phyloP scores from a whole-genome alignment of 2,888 invertebrate species.

The Hedya salicella region DNA sequence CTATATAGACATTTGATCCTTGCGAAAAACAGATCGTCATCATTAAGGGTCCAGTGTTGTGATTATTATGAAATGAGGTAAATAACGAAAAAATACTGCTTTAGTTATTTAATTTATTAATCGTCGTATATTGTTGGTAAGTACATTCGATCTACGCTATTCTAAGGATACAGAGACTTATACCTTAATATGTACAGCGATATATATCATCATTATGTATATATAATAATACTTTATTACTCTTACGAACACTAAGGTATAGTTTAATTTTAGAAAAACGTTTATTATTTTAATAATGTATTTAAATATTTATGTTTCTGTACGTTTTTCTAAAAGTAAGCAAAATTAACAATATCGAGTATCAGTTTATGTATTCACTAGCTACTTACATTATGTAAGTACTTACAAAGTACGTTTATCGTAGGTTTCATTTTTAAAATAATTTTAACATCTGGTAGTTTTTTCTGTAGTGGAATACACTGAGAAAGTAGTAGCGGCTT shows the following conservation, averaged over 20 bases:
- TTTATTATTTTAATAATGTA: not conserved
- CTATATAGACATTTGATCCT: too few relatives aligned
- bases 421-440: not conserved
- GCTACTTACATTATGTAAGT: slow-evolving; percentile 28
- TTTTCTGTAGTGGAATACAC: too few relatives aligned
- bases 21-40: too few relatives aligned
- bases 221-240: slow-evolving; percentile 19
- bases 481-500: too few relatives aligned
- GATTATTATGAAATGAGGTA: not conserved
- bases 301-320: not conserved
- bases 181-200: slow-evolving; percentile 21
- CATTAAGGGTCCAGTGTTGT: too few relatives aligned
- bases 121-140: slow-evolving; percentile 16
- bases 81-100: not conserved
- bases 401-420: slow-evolving; percentile 1
- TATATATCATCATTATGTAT: slow-evolving; percentile 13
- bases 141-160: slow-evolving; percentile 33
- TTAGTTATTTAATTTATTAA: slow-evolving; percentile 37
- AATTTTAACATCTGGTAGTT: not conserved
- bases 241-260: slow-evolving; percentile 41
- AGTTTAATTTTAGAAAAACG: slow-evolving; percentile 21
- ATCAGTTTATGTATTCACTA: slow-evolving; percentile 36
- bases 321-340: slow-evolving; percentile 20
- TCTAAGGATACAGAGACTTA: slow-evolving; percentile 34
- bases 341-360: slow-evolving; percentile 30